phyloP scores from a whole-genome alignment of 30 jellyfish, hydroid and myxozoan species.

The Phacellophora camtschatica region DNA sequence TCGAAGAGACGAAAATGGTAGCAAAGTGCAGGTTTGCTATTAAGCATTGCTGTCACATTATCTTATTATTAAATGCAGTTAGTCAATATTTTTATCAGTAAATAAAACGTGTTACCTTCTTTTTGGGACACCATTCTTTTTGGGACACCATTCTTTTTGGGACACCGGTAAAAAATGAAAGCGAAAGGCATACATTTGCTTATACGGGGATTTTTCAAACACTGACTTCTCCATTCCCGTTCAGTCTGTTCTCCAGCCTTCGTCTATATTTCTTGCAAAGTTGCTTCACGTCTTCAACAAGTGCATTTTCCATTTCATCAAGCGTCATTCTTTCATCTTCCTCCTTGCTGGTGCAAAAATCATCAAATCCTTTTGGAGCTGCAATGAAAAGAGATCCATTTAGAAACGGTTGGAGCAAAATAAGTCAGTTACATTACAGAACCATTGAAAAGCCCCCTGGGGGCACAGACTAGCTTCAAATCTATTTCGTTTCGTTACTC shows the following conservation, averaged over 20 bases:
- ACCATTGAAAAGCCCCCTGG: too few relatives aligned
- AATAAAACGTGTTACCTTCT: too few relatives aligned
- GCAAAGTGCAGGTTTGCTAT: too few relatives aligned
- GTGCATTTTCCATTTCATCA: conserved; percentile 49
- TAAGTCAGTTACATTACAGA: too few relatives aligned
- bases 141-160: background rate
- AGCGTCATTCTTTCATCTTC: conserved; percentile 21
- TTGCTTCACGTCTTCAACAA: conserved; percentile 56
- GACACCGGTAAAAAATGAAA: background rate
- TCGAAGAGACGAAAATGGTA: too few relatives aligned
- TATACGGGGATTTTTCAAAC: background rate
- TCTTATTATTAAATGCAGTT: too few relatives aligned
- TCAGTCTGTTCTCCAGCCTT: conserved; percentile 23
- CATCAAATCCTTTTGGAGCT: conserved; percentile 57
- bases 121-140: background rate
- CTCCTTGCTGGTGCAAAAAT: conserved; percentile 47
- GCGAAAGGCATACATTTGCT: background rate
- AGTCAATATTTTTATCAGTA: too few relatives aligned
- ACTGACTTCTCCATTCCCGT: conserved; percentile 37
- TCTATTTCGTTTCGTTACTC: too few relatives aligned
- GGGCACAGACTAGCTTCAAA: too few relatives aligned
- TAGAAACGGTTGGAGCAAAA: too few relatives aligned
- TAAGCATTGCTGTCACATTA: too few relatives aligned
- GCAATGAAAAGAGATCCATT: too few relatives aligned
- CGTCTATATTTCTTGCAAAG: conserved; percentile 47